Evolutionary conservation across 2,888 invertebrate genomes (phyloP), one percentile per base, ranked within the genome.

Genomic region (Fragum whitleyi): DNA sequence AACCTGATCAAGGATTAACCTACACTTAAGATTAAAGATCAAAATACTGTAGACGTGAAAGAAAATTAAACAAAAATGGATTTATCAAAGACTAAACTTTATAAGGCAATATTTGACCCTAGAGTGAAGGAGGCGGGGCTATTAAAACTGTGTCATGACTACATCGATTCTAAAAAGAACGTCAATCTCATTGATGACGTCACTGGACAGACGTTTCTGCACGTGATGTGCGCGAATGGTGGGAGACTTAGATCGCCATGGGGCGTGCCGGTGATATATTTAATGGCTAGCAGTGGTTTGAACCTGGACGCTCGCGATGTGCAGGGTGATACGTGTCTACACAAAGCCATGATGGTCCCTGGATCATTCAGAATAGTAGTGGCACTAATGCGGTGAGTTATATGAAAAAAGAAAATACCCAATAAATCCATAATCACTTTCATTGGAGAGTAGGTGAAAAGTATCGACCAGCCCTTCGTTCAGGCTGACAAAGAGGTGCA

Each of bases 81-180:
- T 70, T 51, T 87, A 73, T 53, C 83, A 70, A 83, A 87, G n/a
- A 85, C 87, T 0, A 82, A 83, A 42, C 77, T 92, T 19, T 91
- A 88, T 67, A 96, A 96, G 91, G 76, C 83, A 21, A 85, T 91
- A 21, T 75, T 69, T 29, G 79, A 77, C 65, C 76, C 83, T 3
- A 71, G 74, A 1, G 74, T 79, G 9, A 68, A 70, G 14, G 47
- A 81, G 0, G 59, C 32, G 11, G 77, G 79, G 9, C 51, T 89
- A 5, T 83, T 81, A 70, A 62, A 73, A 2, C 74, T 77, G 26
- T 86, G 87, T 72, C 67, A 83, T 19, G 77, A 86, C 16, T 86
- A 83, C 55, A 77, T 83, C 11, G 77, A 77, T 32, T 81, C 84
- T 28, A 89, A 88, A 7, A 87, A 88, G 74, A 87, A 89, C 74